These are phyloP conservation scores for Heliothis peltigera DNA, from an alignment of 2,888 invertebrate species.

Conservation along the genomic window DNA sequence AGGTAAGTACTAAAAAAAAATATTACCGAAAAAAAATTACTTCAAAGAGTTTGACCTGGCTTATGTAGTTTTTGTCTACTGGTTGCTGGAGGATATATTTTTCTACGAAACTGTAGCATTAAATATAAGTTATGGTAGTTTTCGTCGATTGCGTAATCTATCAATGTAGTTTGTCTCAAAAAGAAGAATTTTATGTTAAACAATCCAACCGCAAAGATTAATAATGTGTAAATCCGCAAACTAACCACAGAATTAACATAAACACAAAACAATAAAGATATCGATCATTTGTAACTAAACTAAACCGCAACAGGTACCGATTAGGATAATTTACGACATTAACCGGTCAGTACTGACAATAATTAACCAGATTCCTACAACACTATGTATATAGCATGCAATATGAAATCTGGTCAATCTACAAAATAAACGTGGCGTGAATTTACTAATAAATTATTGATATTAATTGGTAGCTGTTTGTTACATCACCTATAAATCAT, in stretches of 20 bases:
- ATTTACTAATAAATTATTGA: conserved; percentile 42
- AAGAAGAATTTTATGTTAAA: conserved; percentile 7
- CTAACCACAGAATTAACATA: background rate
- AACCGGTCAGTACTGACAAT: conserved; percentile 33
- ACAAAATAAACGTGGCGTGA: conserved; percentile 51
- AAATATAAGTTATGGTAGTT: too few relatives aligned
- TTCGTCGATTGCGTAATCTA: too few relatives aligned
- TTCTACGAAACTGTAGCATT: too few relatives aligned
- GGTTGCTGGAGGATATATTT: too few relatives aligned
- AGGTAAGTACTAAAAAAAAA: too few relatives aligned
- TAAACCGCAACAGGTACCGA: conserved; percentile 26
- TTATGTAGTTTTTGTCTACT: too few relatives aligned
- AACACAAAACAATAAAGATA: conserved; percentile 20
- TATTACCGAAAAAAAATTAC: too few relatives aligned
- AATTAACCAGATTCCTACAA: conserved; percentile 34
- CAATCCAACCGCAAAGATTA: background rate
- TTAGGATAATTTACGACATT: conserved; percentile 35
- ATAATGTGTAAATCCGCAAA: background rate
- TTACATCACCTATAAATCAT: conserved; percentile 28
- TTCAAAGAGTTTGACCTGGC: too few relatives aligned
- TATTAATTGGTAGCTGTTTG: conserved; percentile 38
- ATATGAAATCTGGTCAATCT: conserved; percentile 38
- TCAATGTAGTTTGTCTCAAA: background rate
- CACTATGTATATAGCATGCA: conserved; percentile 32
- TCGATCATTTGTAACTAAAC: conserved; percentile 37